Evolutionary conservation across 37 sponge, comb jelly and placozoan species (phyloP), one percentile per base, ranked within the genome.

Genomic region (Eunapius fragilis): DNA sequence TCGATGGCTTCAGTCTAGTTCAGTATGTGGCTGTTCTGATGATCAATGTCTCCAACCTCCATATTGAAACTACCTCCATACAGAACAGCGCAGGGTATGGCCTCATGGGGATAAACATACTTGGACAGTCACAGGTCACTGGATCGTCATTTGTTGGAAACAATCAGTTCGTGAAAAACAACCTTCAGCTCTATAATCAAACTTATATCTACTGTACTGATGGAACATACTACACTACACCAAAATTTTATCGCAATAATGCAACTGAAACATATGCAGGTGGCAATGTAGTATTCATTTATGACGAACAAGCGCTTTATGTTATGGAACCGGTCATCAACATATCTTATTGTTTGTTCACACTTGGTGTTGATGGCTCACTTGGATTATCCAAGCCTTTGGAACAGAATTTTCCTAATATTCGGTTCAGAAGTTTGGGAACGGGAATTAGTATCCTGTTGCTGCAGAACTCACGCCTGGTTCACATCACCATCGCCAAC

Each of bases 61-160:
- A 45, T 25, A 3, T 78, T 23, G 24, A 24, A 6, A 78, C n/a
- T 78, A 50, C 38, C 3, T 25, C 25, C 28, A 49, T 78, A 24
- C 45, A 36, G 24, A 78, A 78, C 49, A 78, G 78, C 28, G 11
- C 49, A 14, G 78, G 78, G 11, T 38, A 78, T 78, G 78, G 78
- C 37, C 78, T 78, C 3, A 25, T 78, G 6, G 49, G 45, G 3
- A 22, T 36, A 24, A 78, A 78, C 19, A 10, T 78, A 13, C 25
- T 78, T 2, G 78, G 78, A 11, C 3, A 78, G 28, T 78, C 48
- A 7, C 37, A 25, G 3, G 11, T 78, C 6, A 2, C 2, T 2
- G 24, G 41, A 3, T 78, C 78, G 5, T 24, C 24, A 78, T 78
- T 78, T 49, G 28, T 36, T 1, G 37, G 24, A 45, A 78, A 38